Conservation (phyloP, 2,888 invertebrate species). For the Dasysyrphus albostriatus region DNA sequence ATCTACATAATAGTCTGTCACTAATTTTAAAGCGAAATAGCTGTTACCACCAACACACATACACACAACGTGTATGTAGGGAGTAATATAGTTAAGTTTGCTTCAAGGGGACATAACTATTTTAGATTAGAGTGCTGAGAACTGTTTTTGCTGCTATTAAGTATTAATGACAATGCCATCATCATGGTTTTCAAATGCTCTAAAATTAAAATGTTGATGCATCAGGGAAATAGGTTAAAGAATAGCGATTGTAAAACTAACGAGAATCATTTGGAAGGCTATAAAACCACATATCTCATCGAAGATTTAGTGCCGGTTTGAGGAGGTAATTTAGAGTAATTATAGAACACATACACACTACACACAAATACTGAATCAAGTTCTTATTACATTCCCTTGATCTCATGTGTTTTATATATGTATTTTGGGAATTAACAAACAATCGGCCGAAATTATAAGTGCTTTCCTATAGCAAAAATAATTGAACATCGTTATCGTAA, state of each 20-base stretch:
- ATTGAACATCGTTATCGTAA: too few species aligned
- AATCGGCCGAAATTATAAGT: too few species aligned
- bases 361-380: not conserved
- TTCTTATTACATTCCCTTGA: not conserved
- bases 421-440: too few species aligned
- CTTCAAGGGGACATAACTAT: constrained; percentile 38
- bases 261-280: not conserved
- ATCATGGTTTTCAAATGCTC: constrained; percentile 25
- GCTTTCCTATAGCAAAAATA: too few species aligned
- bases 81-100: constrained; percentile 35
- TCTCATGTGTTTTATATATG: too few species aligned
- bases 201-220: constrained; percentile 19
- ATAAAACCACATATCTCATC: not conserved
- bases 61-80: not conserved
- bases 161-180: constrained; percentile 18
- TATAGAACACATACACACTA: not conserved
- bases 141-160: constrained; percentile 8
- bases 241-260: constrained; percentile 7
- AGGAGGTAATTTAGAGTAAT: not conserved
- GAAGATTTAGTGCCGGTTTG: not conserved
- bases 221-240: not conserved
- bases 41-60: constrained; percentile 1
- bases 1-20: constrained; percentile 38
- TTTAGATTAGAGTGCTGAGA: constrained; percentile 29
- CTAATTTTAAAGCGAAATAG: constrained; percentile 48